Conservation (phyloP, 1,140 invertebrate genomes). For the Listronotus oregonensis region DNA sequence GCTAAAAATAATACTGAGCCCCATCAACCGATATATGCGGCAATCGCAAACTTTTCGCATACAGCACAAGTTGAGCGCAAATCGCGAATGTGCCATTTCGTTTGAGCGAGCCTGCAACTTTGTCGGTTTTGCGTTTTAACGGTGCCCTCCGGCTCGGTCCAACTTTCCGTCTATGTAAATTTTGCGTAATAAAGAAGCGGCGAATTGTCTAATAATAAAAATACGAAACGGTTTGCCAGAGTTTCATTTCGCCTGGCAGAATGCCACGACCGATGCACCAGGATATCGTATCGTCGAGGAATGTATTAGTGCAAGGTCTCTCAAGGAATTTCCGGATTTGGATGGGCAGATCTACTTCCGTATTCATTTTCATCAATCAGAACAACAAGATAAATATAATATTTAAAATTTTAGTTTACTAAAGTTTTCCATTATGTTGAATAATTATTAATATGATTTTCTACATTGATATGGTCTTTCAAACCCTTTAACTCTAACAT, state of each 20-base stretch:
- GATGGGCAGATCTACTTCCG: slow-evolving; percentile 24
- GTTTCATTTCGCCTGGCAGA: slow-evolving; percentile 31
- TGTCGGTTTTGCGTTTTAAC: slow-evolving; percentile 26
- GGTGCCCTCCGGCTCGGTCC: slow-evolving; percentile 26
- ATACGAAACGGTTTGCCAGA: slow-evolving; percentile 32
- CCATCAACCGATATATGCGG: slow-evolving; percentile 19
- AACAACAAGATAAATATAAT: slow-evolving; percentile 1
- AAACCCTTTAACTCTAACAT: no score
- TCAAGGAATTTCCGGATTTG: slow-evolving; percentile 14
- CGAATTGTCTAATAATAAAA: slow-evolving; percentile 42
- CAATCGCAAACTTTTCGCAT: slow-evolving; percentile 21
- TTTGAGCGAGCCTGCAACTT: slow-evolving; percentile 27
- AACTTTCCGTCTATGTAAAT: slow-evolving; percentile 38
- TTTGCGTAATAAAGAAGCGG: slow-evolving; percentile 41
- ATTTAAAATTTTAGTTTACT: no score
- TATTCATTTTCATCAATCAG: slow-evolving; percentile 20
- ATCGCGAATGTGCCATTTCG: slow-evolving; percentile 27
- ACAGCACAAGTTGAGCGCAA: slow-evolving; percentile 19
- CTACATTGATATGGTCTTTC: no score
- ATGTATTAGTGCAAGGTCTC: slow-evolving; percentile 25
- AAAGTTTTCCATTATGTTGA: no score
- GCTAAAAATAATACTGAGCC: slow-evolving; percentile 15
- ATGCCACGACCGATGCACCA: slow-evolving; percentile 31
- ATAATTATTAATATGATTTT: no score
- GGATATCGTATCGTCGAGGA: slow-evolving; percentile 29